Evolutionary conservation across 2,888 invertebrate species (phyloP), one percentile per base, ranked within the genome.

Genomic region (Frankliniella intonsa): DNA sequence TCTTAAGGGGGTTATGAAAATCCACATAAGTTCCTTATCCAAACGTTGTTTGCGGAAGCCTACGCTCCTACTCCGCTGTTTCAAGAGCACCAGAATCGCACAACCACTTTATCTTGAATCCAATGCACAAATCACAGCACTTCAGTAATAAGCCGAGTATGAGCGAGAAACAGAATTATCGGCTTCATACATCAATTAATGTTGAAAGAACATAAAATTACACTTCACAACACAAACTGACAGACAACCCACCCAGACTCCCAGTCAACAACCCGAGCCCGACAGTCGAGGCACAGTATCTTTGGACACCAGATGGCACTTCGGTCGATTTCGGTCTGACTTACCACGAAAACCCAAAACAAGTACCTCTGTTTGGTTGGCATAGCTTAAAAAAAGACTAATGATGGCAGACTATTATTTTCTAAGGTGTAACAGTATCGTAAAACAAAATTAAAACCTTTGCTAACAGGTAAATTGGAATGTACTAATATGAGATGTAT

Each of bases 151-250:
- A 19, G 55, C 14, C 55, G 38, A 38, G 38, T 38, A 38, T 38
- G 14, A 14, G 17, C 55, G 55, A 19, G 55, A 12, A 7, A 19
- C 14, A 55, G 0, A 55, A 12, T 19, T 0, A n/a, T 76, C 10
- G 22, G 25, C 69, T 76, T 25, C 22, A 25, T 22, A 25, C 69
- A 76, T 76, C 25, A 12, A 76, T 10, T 25, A 9, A 10, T 0
- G 12, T 25, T 25, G 69, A 22, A 76, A 22, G 69, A 25, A 12
- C 69, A 22, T 22, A 76, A 76, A 76, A 25, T 25, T 12, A 1
- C 69, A 76, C 69, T 76, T 76, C 69, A 76, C 69, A 76, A 76
- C 69, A 76, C 69, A 22, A 69, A 76, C 69, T 76, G 69, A 76
- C 69, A 76, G 69, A 25, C 69, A 76, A 25, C 69, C 69, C 69